Evolutionary conservation across 2,113 vertebrate genomes (phyloP).

Genomic region (Rhombomys opimus): DNA sequence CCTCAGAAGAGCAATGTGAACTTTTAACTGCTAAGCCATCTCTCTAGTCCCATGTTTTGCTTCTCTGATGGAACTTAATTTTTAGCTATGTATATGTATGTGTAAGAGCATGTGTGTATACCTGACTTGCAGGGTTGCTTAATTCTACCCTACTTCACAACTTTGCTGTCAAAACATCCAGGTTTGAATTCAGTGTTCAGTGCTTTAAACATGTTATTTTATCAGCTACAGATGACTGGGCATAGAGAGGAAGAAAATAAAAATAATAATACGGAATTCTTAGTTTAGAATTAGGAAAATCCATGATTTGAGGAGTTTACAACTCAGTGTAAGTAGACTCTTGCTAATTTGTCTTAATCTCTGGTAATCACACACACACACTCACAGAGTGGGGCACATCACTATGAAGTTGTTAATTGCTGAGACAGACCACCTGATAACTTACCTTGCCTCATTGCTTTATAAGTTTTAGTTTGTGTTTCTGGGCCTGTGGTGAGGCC

Average conservation of each 20-base stretch:
- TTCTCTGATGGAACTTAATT: neutral
- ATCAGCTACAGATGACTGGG: neutral
- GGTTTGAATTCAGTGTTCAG: neutral
- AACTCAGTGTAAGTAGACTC: neutral
- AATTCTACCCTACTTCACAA: neutral
- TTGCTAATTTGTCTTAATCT: slow-evolving; percentile 15
- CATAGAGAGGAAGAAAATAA: neutral
- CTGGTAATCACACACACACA: neutral
- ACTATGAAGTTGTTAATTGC: neutral
- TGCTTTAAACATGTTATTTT: neutral
- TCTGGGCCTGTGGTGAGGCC: neutral
- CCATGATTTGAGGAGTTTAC: neutral
- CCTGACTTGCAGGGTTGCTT: neutral
- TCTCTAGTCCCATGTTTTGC: neutral
- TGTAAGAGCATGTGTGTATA: neutral
- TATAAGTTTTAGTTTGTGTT: neutral
- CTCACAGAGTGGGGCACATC: neutral
- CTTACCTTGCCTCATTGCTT: neutral
- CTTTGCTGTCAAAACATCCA: neutral
- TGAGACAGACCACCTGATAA: neutral
- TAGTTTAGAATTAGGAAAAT: neutral
- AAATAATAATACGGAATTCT: neutral
- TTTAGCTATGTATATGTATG: neutral
- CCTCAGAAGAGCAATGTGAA: neutral
- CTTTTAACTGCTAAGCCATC: neutral